Conservation (phyloP, 92 coral and sea anemone genomes). For the Epizoanthus scotinus region DNA sequence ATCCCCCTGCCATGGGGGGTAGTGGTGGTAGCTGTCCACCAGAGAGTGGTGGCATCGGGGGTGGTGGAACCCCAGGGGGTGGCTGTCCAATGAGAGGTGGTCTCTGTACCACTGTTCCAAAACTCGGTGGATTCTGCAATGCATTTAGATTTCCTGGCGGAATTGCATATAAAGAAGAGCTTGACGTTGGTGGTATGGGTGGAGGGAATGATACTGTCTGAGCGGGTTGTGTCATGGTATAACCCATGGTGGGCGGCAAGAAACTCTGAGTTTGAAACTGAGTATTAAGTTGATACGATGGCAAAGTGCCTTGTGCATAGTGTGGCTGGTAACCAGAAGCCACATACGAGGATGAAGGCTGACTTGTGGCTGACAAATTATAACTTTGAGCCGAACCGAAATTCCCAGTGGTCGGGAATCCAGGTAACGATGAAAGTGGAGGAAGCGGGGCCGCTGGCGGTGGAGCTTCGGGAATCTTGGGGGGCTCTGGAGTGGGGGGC, state of each 20-base stretch:
- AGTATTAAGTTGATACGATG: slow-evolving; percentile 61
- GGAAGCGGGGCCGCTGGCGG: slow-evolving; percentile 36
- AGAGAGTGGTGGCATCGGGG: slow-evolving; percentile 69
- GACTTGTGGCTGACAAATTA: slow-evolving; percentile 2
- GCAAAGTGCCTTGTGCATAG: slow-evolving; percentile 51
- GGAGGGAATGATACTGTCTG: slow-evolving; percentile 59
- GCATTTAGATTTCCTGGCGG: slow-evolving; percentile 65
- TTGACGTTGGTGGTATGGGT: slow-evolving; percentile 55
- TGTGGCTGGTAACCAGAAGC: slow-evolving; percentile 26
- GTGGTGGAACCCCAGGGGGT: slow-evolving; percentile 74
- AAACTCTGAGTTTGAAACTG: slow-evolving; percentile 71
- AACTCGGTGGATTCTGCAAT: slow-evolving; percentile 71
- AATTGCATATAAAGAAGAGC: slow-evolving; percentile 68
- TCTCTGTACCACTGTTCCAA: slow-evolving; percentile 63
- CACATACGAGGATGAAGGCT: slow-evolving; percentile 7
- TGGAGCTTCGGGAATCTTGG: slow-evolving; percentile 31
- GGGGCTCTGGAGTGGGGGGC: slow-evolving; percentile 44
- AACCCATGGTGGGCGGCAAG: slow-evolving; percentile 68
- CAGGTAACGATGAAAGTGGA: slow-evolving; percentile 28
- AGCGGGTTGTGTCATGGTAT: slow-evolving; percentile 58
- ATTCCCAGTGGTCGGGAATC: slow-evolving; percentile 17
- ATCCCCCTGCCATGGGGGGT: slow-evolving; percentile 46
- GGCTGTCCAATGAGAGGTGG: slow-evolving; percentile 63
- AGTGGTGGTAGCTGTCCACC: slow-evolving; percentile 74
- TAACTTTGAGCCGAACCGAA: slow-evolving; percentile 35